Evolutionary conservation across 1,140 invertebrate species (phyloP), one percentile per base, ranked within the genome.

Genomic region (Daktulosphaira vitifoliae): DNA sequence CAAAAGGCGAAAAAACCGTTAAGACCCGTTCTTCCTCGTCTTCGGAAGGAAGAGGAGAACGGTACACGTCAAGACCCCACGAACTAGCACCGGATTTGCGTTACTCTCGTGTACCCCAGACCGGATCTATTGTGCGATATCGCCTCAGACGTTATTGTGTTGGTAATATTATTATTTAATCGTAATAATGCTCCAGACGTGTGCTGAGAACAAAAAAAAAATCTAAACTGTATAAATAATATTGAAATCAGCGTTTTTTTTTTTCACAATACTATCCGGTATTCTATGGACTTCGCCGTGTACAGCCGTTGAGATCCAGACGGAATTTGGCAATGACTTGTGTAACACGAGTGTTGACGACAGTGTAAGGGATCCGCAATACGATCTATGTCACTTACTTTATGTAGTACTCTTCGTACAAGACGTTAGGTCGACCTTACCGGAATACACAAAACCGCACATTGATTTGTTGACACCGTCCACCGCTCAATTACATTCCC

Each of bases 1-100:
- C 51, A 56, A 56, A 56, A 42, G 53, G 38, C 53, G 53, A 56
- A 56, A 56, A 56, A 56, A 56, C 53, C 53, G 53, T 56, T 56
- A 56, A 56, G 53, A 56, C 53, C 53, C 39, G 53, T 56, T 56
- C 53, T 56, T 56, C 38, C 38, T 42, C 53, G 53, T 42, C 53
- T 56, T 56, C 53, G 53, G 53, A 44, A 56, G 53, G 53, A 56
- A 56, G 38, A 56, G 52, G 52, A 22, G 37, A 56, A 56, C 38
- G 33, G 53, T 33, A 39, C 53, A n/a, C 53, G 38, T 25, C 15
- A 56, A 56, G 37, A 42, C 53, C 37, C 53, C 53, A 13, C 33
- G 53, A 26, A 56, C 38, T 33, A 22, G 53, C 53, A 18, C 38
- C 33, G 51, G 25, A 51, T 33, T 33, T n/a, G 50, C n/a, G n/a